These are phyloP conservation scores for Tinea pellionella DNA, from an alignment of 2,888 invertebrate genomes.

Conservation along the genomic window DNA sequence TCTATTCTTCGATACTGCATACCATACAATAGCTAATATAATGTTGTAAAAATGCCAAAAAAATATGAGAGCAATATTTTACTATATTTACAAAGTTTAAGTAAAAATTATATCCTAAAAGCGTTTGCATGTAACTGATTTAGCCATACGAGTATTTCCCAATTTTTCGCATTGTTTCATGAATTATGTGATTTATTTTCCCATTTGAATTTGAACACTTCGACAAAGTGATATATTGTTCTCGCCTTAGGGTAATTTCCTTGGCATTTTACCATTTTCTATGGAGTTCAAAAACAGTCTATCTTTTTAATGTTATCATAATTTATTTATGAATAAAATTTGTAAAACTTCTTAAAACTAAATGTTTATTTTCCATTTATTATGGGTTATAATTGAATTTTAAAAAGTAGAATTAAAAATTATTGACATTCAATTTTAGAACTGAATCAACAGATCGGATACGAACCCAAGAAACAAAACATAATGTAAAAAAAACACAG, in stretches of 20 bases:
- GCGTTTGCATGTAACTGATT: background rate
- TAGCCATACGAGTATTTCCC: background rate
- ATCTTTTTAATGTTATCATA: background rate
- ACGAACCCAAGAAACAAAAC: too few species aligned
- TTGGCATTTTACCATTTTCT: conserved; percentile 1
- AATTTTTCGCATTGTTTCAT: conserved; percentile 10
- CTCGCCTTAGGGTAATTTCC: conserved; percentile 5
- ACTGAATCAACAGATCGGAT: too few species aligned
- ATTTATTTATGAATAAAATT: too few species aligned
- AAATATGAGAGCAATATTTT: too few species aligned
- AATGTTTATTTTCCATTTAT: too few species aligned
- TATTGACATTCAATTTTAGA: too few species aligned
- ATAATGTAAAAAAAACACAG: too few species aligned
- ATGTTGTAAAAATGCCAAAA: too few species aligned
- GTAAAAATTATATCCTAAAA: background rate
- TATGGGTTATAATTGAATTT: too few species aligned
- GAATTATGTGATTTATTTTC: conserved; percentile 2
- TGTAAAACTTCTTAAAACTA: too few species aligned
- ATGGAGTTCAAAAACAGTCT: background rate
- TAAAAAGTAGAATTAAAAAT: too few species aligned
- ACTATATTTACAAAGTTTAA: background rate
- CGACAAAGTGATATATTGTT: conserved; percentile 9
- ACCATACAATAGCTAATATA: background rate
- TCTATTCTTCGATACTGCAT: too few species aligned
- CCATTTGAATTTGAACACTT: conserved; percentile 2